Conservation (phyloP, 53 echinoderm and acorn worm species). For the Henricia sp. region DNA sequence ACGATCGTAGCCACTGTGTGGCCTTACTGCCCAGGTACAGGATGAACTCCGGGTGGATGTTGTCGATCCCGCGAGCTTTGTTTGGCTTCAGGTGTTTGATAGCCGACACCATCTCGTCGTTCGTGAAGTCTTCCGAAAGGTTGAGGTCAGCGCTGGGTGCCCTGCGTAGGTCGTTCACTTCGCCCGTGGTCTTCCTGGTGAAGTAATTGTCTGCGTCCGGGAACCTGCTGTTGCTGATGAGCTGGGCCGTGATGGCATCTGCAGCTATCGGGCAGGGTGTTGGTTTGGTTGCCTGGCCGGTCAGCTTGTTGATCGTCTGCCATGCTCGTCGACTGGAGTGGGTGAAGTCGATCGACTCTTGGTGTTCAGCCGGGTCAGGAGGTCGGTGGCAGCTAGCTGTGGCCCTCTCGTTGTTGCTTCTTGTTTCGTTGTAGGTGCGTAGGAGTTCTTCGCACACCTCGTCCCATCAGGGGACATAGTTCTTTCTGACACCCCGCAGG, state of each 20-base stretch:
- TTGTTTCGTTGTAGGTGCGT: no score
- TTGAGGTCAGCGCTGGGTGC: no score
- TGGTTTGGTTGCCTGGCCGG: neutral
- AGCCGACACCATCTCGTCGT: neutral
- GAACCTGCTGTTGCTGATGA: neutral
- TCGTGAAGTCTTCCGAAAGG: neutral
- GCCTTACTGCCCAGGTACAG: neutral
- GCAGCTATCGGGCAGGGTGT: neutral
- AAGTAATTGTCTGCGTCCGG: neutral
- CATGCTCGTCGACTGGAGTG: slow-evolving; percentile 1
- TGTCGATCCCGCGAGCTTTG: neutral
- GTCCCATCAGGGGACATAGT: no score
- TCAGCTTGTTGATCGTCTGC: slow-evolving; percentile 1
- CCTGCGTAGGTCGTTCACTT: neutral
- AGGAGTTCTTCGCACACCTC: no score
- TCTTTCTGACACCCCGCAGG: no score
- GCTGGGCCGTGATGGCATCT: neutral
- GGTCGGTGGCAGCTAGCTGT: no score
- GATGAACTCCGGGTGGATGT: slow-evolving; percentile 11
- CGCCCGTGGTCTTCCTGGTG: neutral
- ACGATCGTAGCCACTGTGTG: neutral
- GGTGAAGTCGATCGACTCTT: neutral
- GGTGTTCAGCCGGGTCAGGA: neutral
- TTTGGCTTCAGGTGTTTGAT: neutral
- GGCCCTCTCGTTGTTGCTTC: no score